Base-by-base conservation (phyloP, 2,888 invertebrate genomes). In the Cerceris rybyensis region DNA sequence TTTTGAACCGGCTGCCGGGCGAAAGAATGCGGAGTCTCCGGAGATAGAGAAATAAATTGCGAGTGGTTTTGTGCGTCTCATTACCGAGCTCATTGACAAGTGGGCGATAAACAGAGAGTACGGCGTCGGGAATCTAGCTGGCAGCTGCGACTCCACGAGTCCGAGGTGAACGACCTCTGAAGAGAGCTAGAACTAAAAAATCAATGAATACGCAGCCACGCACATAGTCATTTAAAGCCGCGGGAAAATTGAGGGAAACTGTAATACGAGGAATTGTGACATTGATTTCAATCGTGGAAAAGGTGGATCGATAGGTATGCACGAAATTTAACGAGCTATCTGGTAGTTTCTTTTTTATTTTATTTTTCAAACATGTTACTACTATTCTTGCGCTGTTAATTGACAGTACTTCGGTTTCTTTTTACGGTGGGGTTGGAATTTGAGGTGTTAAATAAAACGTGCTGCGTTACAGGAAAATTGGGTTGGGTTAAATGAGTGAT, bases 11-110 rank as follows among this genome's bases (percentile, higher is more conserved):
- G 28, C 7, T 6, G 13, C 58, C 55, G 41, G 7, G 11, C 39
- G 71, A 71, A 61, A 70, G 70, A 70, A 79, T 69, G 65, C 46
- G n/a, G 16, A 43, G 59, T 64, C 70, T 42, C 54, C 69, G 28
- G 77, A 61, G 49, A 72, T 69, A 55, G 77, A 71, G 77, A 72
- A 65, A 69, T 77, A 79, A 79, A 79, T 79, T 58, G 77, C 78
- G 43, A 70, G 79, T 63, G 69, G 28, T 72, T 69, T 78, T 73
- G 67, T 63, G 63, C 66, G 73, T 70, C 66, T 73, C 67, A 73
- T 82, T 78, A 75, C 64, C 66, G 67, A 65, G 75, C 70, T 75
- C 81, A 82, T 82, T 81, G 82, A 81, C 81, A 78, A 82, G 78
- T 78, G 78, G 75, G 66, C 70, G 82, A 82, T 82, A 82, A 82